phyloP scores from a whole-genome alignment of 2,797 vertebrate genomes.

The Thamnophis elegans region DNA sequence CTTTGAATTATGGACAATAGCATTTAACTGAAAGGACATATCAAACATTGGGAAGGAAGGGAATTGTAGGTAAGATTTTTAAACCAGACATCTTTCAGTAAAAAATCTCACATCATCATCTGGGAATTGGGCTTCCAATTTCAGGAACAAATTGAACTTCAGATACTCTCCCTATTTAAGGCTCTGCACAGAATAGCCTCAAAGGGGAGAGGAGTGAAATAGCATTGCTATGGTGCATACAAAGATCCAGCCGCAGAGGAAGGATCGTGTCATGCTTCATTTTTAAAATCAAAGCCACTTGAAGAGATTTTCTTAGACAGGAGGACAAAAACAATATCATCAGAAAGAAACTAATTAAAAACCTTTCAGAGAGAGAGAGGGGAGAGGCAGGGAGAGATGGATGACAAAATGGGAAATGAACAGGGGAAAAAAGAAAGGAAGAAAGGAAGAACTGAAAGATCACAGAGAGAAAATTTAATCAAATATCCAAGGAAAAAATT shows the following conservation, averaged over 20 bases:
- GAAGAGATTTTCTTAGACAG: constrained; percentile 17
- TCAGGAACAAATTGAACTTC: constrained; percentile 24
- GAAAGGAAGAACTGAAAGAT: neutral
- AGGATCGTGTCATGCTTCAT: neutral
- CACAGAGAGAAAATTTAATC: neutral
- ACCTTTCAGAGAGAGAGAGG: neutral
- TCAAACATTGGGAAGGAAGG: neutral
- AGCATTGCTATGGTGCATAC: constrained; percentile 24
- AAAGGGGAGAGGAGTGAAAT: constrained; percentile 20
- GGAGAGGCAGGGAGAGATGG: neutral
- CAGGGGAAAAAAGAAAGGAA: constrained; percentile 17
- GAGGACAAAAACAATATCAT: neutral
- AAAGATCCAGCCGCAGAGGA: constrained; percentile 24
- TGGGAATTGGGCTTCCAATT: constrained; percentile 23
- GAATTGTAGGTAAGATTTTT: constrained; percentile 27
- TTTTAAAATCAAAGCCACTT: constrained; percentile 26
- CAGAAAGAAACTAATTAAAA: constrained; percentile 12
- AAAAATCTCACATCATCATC: neutral
- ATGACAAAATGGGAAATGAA: constrained; percentile 3
- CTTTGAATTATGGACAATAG: constrained; percentile 20
- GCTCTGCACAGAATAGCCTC: neutral
- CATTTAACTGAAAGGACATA: constrained; percentile 17
- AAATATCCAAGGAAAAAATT: neutral
- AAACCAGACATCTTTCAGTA: neutral
- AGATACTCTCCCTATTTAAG: constrained; percentile 18